Evolutionary conservation across 2,888 invertebrate species (phyloP).

Genomic region (Cyrtodaria siliqua): DNA sequence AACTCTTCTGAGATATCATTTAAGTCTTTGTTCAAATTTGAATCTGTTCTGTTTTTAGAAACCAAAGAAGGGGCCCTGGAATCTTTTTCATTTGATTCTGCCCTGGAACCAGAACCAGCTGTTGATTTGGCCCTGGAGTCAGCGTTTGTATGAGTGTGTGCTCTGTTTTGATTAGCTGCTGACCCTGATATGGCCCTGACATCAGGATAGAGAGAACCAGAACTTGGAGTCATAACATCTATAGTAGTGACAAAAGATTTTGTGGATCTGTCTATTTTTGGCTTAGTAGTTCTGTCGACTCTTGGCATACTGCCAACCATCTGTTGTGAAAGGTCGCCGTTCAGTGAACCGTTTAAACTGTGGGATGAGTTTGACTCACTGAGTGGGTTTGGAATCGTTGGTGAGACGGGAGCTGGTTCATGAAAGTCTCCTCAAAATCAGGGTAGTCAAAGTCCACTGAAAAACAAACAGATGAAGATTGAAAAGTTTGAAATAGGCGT

Average conservation of each 20-base stretch:
- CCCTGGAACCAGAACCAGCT: conserved; percentile 11
- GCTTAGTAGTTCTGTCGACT: conserved; percentile 67
- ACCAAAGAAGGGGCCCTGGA: background rate
- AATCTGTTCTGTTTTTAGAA: background rate
- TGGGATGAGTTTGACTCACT: background rate
- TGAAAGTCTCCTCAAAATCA: conserved; percentile 80
- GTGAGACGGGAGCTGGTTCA: conserved; percentile 43
- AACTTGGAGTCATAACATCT: conserved; percentile 7
- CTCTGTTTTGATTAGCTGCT: conserved; percentile 23
- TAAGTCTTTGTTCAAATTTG: conserved; percentile 12
- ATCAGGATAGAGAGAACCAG: conserved; percentile 54
- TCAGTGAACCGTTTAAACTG: conserved; percentile 9
- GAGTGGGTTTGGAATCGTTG: conserved; percentile 2
- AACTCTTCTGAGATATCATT: conserved; percentile 60
- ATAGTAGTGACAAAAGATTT: conserved; percentile 38
- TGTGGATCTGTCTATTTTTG: conserved; percentile 58
- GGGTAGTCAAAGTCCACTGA: conserved; percentile 85
- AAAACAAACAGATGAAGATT: no score
- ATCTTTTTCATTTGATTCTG: conserved; percentile 10
- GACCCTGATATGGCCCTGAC: conserved; percentile 25
- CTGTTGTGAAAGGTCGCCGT: conserved; percentile 35
- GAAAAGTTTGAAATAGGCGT: no score
- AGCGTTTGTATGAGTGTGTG: conserved; percentile 2
- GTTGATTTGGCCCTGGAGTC: conserved; percentile 8
- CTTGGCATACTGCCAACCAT: conserved; percentile 42